Percentiles rank a stretch among this genome's conserved stretches.
phyloP scores from a whole-genome alignment of 2,888 invertebrate species.

The Drosophila sordidula region DNA sequence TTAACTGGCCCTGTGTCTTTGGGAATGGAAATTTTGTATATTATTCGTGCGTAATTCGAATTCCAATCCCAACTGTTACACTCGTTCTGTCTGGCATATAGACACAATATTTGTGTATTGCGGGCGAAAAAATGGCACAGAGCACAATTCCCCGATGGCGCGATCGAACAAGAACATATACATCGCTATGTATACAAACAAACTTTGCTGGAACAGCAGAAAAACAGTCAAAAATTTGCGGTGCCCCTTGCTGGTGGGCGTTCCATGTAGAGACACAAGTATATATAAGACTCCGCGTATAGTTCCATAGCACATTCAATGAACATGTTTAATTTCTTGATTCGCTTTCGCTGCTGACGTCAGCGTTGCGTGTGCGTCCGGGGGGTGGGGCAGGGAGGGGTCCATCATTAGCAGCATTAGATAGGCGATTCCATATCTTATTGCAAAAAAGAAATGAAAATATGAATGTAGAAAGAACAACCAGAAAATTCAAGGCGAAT shows the following conservation, averaged over 20 bases:
- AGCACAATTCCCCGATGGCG: constrained; percentile 42
- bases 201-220: constrained; percentile 56
- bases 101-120: constrained; percentile 26
- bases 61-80: constrained; percentile 23
- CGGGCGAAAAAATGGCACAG: constrained; percentile 25
- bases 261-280: constrained; percentile 13
- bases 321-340: constrained; percentile 41
- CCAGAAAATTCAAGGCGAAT: constrained; percentile 66
- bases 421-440: constrained; percentile 23
- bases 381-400: neutral
- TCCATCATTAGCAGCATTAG: constrained; percentile 38
- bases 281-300: constrained; percentile 18
- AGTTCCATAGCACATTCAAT: constrained; percentile 56
- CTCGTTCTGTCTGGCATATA: constrained; percentile 13
- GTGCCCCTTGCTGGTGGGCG: constrained; percentile 57
- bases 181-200: constrained; percentile 25
- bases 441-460: constrained; percentile 28
- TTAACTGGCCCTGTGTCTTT: neutral
- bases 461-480: constrained; percentile 2
- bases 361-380: constrained; percentile 31
- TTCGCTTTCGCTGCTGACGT: constrained; percentile 50
- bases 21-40: constrained; percentile 3
- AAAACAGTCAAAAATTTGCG: constrained; percentile 26
- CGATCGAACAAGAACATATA: constrained; percentile 32
- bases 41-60: neutral